These are phyloP conservation scores for Galerucella nymphaeae DNA, from an alignment of 2,888 invertebrate species.

Conservation along the genomic window DNA sequence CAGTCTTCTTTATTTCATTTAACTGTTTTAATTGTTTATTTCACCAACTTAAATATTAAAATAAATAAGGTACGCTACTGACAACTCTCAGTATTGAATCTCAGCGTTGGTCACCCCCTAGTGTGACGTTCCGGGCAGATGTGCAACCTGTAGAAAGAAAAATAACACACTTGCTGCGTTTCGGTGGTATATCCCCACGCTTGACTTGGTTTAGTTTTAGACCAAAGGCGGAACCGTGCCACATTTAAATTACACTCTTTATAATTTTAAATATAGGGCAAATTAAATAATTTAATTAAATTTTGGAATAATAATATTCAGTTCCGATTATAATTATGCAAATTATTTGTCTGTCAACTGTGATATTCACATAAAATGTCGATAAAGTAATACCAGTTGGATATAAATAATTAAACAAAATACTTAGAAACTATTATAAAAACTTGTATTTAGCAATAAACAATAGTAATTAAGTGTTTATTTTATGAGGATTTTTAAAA, in stretches of 20 bases:
- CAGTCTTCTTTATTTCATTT: too few species aligned
- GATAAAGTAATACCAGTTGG: too few species aligned
- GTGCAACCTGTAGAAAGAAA: slow-evolving; percentile 54
- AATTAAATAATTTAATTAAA: neutral
- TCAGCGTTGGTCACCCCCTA: slow-evolving; percentile 45
- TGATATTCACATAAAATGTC: too few species aligned
- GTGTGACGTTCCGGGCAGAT: slow-evolving; percentile 49
- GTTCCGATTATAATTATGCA: neutral
- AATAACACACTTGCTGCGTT: slow-evolving; percentile 52
- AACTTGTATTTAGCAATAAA: too few species aligned
- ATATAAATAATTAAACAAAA: too few species aligned
- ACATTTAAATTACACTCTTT: neutral
- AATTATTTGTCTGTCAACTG: too few species aligned
- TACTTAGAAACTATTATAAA: too few species aligned
- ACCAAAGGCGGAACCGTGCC: slow-evolving; percentile 21
- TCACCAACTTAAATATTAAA: neutral
- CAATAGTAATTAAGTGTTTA: too few species aligned
- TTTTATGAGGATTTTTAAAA: too few species aligned
- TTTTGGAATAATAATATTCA: neutral
- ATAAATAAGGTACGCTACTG: slow-evolving; percentile 21
- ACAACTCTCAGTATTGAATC: slow-evolving; percentile 29
- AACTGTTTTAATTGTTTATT: too few species aligned
- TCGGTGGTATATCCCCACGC: slow-evolving; percentile 38
- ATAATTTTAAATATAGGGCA: neutral
- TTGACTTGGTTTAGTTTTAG: slow-evolving; percentile 36